Evolutionary conservation across 1,140 invertebrate genomes (phyloP), one percentile per base, ranked within the genome.

Genomic region (Cotesia glomerata): DNA sequence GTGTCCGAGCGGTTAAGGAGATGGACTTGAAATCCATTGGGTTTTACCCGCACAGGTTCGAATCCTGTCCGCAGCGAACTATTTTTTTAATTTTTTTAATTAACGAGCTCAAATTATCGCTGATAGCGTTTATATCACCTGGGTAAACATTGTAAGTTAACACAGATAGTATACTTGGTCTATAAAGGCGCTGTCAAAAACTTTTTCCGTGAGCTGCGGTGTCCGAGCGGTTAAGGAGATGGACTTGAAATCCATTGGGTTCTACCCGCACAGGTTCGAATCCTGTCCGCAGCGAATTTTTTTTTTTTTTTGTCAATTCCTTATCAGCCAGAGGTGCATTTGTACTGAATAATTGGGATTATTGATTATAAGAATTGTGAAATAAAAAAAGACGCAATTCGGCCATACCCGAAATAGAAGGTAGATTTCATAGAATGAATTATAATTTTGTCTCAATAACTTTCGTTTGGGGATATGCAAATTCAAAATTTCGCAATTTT

Each of bases 21-120:
- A 90, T 90, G 89, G 90, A 91, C 90, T 91, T 90, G 91, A 92
- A 92, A 92, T 91, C 91, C 89, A 90, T 91, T 92, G 91, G 90
- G 90, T 89, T 90, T 82, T 92, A 88, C 90, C 91, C 91, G 90
- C 91, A 89, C 89, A 92, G 90, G 91, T 92, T 92, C 91, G 91
- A 92, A 91, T 91, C 91, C 91, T 92, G 90, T 90, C 90, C 90
- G 88, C 90, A 91, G 90, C 91, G 91, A 70, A 68, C 61, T 73
- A 78, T 84, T 87, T 84, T 80, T 80, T 79, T 77, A 7, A 4
- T 39, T 39, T 39, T 39, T 39, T 39, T 39, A 26, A 26, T 39
- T 9, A 7, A 7, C 5, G 39, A 39, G 2, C 0, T 8, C 7
- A 8, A 39, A 39, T 39, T 39, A 2, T 39, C 5, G 11, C 0